phyloP scores from a whole-genome alignment of 1,140 invertebrate genomes.

The Asobara japonica region DNA sequence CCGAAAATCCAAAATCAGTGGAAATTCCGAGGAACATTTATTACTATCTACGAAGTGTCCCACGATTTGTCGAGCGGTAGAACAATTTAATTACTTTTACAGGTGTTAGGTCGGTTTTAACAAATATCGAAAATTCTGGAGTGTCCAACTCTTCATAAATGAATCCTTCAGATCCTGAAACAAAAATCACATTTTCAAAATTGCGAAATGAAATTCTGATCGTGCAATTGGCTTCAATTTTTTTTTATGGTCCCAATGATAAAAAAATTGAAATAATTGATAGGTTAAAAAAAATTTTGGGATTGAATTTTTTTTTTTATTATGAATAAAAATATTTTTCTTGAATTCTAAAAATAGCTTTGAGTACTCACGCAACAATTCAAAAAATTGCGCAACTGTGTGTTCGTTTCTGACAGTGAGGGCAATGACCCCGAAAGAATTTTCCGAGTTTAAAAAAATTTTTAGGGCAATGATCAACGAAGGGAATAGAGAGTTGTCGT shows the following conservation, averaged over 20 bases:
- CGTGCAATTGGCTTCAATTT: no score
- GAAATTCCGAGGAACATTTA: no score
- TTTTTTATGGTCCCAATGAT: no score
- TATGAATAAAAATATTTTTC: neutral
- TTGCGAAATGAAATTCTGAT: no score
- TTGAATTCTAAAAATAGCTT: no score
- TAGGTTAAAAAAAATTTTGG: neutral
- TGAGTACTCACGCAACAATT: constrained; percentile 60
- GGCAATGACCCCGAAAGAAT: constrained; percentile 61
- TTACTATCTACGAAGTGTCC: neutral
- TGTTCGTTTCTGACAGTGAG: constrained; percentile 65
- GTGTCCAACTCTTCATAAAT: neutral
- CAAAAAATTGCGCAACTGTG: constrained; percentile 62
- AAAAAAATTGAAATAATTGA: no score
- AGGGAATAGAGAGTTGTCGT: constrained; percentile 63
- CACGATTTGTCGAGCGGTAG: neutral
- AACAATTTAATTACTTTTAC: neutral
- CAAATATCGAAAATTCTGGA: neutral
- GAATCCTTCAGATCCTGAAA: neutral
- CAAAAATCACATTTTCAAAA: neutral
- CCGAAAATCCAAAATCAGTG: no score
- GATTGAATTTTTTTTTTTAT: no score
- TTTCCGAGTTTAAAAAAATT: constrained; percentile 46
- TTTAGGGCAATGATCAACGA: constrained; percentile 58
- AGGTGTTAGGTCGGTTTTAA: neutral